Percentiles rank a stretch among this genome's conserved stretches.
Conservation (phyloP, 2,888 invertebrate genomes). For the Bhutanitis thaidina region DNA sequence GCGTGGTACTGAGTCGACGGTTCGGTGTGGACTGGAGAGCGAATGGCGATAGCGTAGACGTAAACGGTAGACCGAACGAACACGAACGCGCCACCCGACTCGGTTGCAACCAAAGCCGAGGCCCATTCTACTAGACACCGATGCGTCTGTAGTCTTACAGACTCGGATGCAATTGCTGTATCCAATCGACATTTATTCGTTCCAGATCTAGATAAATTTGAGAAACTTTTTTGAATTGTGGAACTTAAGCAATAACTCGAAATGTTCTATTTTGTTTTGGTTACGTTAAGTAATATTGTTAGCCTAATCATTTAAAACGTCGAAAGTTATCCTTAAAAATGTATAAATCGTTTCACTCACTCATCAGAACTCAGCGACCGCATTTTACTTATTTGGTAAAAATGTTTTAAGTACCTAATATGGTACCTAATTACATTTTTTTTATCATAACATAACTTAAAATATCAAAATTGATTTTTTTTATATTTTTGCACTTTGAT, state of each 20-base stretch:
- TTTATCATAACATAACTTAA: too few relatives aligned
- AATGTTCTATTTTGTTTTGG: background rate
- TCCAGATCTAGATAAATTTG: conserved; percentile 4
- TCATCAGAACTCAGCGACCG: too few relatives aligned
- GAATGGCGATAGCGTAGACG: conserved; percentile 21
- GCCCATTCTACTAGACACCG: conserved; percentile 37
- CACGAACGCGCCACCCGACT: conserved; percentile 29
- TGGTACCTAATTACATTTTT: too few relatives aligned
- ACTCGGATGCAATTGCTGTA: conserved; percentile 22
- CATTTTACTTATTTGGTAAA: too few relatives aligned
- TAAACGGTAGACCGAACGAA: conserved; percentile 9
- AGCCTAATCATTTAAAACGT: too few relatives aligned
- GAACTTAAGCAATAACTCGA: background rate
- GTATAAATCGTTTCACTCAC: too few relatives aligned
- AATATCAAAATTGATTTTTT: too few relatives aligned
- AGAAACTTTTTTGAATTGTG: too few relatives aligned
- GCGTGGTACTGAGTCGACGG: conserved; percentile 55
- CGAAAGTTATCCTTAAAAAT: too few relatives aligned
- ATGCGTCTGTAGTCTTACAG: conserved; percentile 19
- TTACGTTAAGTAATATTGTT: too few relatives aligned
- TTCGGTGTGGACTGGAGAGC: conserved; percentile 58
- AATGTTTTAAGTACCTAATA: too few relatives aligned
- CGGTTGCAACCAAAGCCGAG: conserved; percentile 37
- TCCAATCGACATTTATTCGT: conserved; percentile 19
- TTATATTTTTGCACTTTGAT: background rate